Evolutionary conservation across 2,797 vertebrate species (phyloP), one percentile per base, ranked within the genome.

Genomic region (Hafferia zeledoni): DNA sequence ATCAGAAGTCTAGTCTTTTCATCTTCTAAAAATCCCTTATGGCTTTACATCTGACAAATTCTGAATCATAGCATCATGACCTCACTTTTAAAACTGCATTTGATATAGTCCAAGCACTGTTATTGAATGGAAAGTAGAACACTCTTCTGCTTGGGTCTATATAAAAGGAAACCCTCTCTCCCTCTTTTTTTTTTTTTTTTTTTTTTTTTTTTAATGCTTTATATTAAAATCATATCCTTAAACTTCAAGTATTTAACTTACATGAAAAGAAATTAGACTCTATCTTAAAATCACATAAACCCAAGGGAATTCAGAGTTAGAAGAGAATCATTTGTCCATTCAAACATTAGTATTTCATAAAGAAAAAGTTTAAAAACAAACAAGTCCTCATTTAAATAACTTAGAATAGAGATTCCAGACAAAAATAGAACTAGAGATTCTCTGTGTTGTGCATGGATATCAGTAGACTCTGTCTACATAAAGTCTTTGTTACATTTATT

Each of bases 1-100:
- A 97, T 96, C 95, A 96, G 89, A 97, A 98, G 93, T 94, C 95
- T 97, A 83, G 69, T 97, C 96, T 97, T 96, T 96, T 97, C 93
- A 95, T 97, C 96, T 96, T 97, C 81, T 82, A 93, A 89, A 96
- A 97, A 94, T 94, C 97, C 94, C 95, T 91, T 92, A 90, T 92
- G 95, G 84, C 47, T 96, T 97, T 95, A 94, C 89, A 95, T 93
- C 88, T 95, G 96, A 97, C 94, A 97, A 85, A 94, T 95, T 96
- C 93, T 91, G 94, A 97, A 95, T 96, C 94, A 95, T 69, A 77
- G 72, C 72, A 69, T 92, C 91, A 88, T 96, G 95, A 97, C 96
- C 96, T 97, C 94, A 96, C 89, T 97, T 96, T 96, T 92, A 69
- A 82, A 96, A 90, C 57, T 83, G 77, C 39, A 89, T 95, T 93